Base-by-base conservation (phyloP, 2,113 vertebrate species). In the Sylvilagus bachmani region DNA sequence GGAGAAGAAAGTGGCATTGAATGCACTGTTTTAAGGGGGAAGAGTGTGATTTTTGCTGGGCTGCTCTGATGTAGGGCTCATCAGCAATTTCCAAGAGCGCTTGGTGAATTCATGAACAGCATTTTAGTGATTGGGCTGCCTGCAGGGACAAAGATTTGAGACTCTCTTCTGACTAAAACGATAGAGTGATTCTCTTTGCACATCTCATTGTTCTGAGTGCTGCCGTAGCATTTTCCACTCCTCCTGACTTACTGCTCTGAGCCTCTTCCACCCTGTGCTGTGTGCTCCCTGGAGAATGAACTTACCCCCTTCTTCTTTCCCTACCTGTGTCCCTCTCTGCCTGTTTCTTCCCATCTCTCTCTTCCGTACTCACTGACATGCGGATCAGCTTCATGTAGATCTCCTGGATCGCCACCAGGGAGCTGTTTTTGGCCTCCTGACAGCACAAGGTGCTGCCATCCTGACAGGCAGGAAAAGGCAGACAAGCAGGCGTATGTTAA, bases 1-100 rank as follows among this genome's bases (percentile, higher is more conserved):
- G 88, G 96, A 95, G 80, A 90, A 70, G 80, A 93, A 95, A 89
- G 82, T 83, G 36, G 92, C 94, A 16, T 53, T 86, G 97, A 97
- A 90, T 78, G 91, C 8, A 1, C 87, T 94, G 73, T 89, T 90
- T 94, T 38, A 66, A 74, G 70, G n/a, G 58, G 51, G 36, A 70
- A 2, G 33, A 36, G 64, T 66, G 69, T 86, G 82, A 33, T 64
- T 95, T 91, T 75, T 86, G 53, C 36, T 38, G 74, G 49, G 38
- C 33, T 70, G n/a, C 61, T 83, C 53, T 93, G 36, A 33, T 24
- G 44, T 7, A 36, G 44, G 84, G 14, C 87, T 93, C 88, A 44
- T 89, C 81, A 84, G 67, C 71, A 69, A 24, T 87, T 93, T 94
- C 81, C 67, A 78, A 49, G 94, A 92, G 64, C 33, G 70, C n/a